Evolutionary conservation across 2,888 invertebrate genomes (phyloP), one percentile per base, ranked within the genome.

Genomic region (Unio pictorum): DNA sequence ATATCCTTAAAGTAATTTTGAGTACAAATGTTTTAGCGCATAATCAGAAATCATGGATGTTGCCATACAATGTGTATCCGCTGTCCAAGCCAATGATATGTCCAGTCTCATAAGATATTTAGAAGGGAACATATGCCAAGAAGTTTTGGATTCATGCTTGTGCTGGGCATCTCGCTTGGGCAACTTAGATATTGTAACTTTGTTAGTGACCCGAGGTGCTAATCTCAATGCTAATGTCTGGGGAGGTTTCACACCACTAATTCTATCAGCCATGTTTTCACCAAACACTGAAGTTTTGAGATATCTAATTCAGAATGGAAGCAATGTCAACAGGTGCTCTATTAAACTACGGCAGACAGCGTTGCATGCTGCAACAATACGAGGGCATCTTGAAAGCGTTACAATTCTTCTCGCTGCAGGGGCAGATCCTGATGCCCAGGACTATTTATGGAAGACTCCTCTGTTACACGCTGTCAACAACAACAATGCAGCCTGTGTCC

Each of bases 121-220:
- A 17, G 66, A 71, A 57, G 34, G 30, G 54, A 73, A 68, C 61
- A 75, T 72, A 69, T 72, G 68, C 23, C 79, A 76, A 55, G 59
- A 58, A 63, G 69, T 74, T 17, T 68, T 83, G 18, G 74, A 83
- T 66, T 78, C 80, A 7, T 72, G 78, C 60, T 64, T 83, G 45
- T 83, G 80, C 64, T 83, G 83, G 83, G 81, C 81, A 15, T 68
- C 80, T 61, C 74, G 83, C 55, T 74, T 80, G 56, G 83, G 81
- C 57, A 66, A 75, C 63, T 57, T 74, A 66, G 69, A 78, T 59
- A 72, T 81, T 55, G 71, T 79, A 11, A 57, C 68, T 17, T 58
- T 69, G 4, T 68, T 83, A 30, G n/a, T 81, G 17, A 67, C 74
- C 2, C 61, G 62, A 30, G 80, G 80, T 4, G 83, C 80, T 17